These are phyloP conservation scores for Amphiprion percula DNA, from an alignment of 2,113 vertebrate genomes.

Conservation along the genomic window DNA sequence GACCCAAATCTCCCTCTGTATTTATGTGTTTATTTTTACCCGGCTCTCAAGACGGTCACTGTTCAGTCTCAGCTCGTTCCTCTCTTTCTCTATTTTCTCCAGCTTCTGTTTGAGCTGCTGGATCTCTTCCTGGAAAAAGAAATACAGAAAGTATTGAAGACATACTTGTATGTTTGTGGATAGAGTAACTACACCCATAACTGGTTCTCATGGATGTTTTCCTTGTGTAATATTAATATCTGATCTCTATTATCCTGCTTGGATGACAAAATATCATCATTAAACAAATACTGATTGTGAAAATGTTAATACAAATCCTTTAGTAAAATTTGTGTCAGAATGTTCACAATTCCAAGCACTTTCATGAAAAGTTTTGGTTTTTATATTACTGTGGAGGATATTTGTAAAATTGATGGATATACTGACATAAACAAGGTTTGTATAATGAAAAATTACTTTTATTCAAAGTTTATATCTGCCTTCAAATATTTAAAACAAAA, in stretches of 20 bases:
- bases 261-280: neutral
- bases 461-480: no score
- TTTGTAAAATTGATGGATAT: no score
- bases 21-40: conserved; percentile 76
- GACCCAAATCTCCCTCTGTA: no score
- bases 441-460: no score
- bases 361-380: no score
- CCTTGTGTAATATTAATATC: neutral
- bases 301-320: no score
- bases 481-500: no score
- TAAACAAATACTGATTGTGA: neutral
- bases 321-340: neutral
- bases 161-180: neutral
- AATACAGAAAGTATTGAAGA: conserved; percentile 1
- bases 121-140: conserved; percentile 91
- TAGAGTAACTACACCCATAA: neutral
- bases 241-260: neutral
- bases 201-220: neutral
- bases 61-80: conserved; percentile 94
- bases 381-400: no score
- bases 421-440: no score
- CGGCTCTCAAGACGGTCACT: conserved; percentile 94
- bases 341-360: no score
- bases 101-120: conserved; percentile 92
- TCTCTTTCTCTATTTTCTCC: conserved; percentile 96